Conservation (phyloP, 2,888 invertebrate genomes). For the Macrosoma leucophasiata region DNA sequence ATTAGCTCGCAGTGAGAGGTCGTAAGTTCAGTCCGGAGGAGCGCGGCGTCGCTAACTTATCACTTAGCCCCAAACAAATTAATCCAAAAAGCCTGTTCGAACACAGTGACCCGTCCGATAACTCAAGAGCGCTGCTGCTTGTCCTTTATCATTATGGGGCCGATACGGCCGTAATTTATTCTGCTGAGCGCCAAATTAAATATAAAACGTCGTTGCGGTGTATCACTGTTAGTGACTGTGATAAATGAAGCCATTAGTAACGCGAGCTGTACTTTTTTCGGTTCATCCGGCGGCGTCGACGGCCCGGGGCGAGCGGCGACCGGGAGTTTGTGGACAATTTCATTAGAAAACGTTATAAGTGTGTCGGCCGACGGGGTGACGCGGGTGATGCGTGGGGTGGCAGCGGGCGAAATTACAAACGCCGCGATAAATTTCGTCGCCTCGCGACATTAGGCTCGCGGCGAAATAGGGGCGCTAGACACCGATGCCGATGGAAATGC, state of each 20-base stretch:
- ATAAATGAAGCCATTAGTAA: constrained; percentile 76
- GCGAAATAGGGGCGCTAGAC: constrained; percentile 43
- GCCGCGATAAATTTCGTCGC: constrained; percentile 71
- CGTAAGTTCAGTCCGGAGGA: constrained; percentile 44
- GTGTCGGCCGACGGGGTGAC: constrained; percentile 66
- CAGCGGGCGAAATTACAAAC: constrained; percentile 64
- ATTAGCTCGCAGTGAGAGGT: constrained; percentile 38
- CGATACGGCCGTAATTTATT: constrained; percentile 72
- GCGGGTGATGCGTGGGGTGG: constrained; percentile 45
- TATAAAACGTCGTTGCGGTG: constrained; percentile 74
- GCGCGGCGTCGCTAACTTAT: constrained; percentile 53
- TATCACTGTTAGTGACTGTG: constrained; percentile 76
- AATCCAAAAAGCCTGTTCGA: constrained; percentile 63
- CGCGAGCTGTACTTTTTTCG: constrained; percentile 74
- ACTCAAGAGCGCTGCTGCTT: constrained; percentile 51
- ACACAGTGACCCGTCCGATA: constrained; percentile 61
- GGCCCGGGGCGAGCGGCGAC: constrained; percentile 62
- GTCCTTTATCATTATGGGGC: constrained; percentile 62
- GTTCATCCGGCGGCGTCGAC: constrained; percentile 70
- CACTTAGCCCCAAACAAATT: constrained; percentile 66
- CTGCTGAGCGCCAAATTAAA: constrained; percentile 71
- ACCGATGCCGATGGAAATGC: constrained; percentile 40
- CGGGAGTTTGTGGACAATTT: constrained; percentile 72
- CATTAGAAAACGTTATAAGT: constrained; percentile 75
- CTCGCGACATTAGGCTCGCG: constrained; percentile 62